These are phyloP conservation scores for Gambelia wislizenii DNA, from an alignment of 2,797 vertebrate species.

Conservation along the genomic window DNA sequence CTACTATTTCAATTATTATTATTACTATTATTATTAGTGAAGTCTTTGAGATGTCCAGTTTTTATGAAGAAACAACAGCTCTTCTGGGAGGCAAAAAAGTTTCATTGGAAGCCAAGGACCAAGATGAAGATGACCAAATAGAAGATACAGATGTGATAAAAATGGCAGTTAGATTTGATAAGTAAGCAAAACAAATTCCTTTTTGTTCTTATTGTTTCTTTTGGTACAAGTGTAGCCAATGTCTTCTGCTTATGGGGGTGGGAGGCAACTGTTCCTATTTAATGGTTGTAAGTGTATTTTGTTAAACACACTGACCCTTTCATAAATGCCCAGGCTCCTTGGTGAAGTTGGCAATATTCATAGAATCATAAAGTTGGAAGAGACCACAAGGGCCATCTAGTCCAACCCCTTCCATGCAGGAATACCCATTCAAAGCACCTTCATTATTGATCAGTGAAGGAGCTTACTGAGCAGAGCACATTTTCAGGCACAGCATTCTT, in stretches of 20 bases:
- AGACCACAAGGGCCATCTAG: no score
- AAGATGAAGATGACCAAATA: slow-evolving; percentile 66
- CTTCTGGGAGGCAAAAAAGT: slow-evolving; percentile 77
- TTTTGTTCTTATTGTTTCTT: not conserved
- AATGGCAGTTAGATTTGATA: slow-evolving; percentile 91
- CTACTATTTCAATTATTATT: not conserved
- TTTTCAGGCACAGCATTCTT: not conserved
- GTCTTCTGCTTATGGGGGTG: slow-evolving; percentile 16
- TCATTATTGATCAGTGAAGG: no score
- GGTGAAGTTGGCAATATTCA: not conserved
- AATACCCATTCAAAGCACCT: no score
- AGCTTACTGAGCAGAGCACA: not conserved
- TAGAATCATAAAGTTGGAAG: no score
- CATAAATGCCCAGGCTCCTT: not conserved
- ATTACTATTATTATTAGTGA: slow-evolving; percentile 78
- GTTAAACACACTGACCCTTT: no score
- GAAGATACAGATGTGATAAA: slow-evolving; percentile 85
- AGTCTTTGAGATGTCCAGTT: slow-evolving; percentile 85
- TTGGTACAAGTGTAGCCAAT: not conserved
- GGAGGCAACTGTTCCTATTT: not conserved
- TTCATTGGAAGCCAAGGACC: slow-evolving; percentile 68
- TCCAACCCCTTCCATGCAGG: no score
- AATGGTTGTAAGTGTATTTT: not conserved
- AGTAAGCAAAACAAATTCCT: slow-evolving; percentile 75
- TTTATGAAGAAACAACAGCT: slow-evolving; percentile 82